Evolutionary conservation across 2,113 vertebrate species (phyloP).

Genomic region (Gnathonemus echidnorhynchus): DNA sequence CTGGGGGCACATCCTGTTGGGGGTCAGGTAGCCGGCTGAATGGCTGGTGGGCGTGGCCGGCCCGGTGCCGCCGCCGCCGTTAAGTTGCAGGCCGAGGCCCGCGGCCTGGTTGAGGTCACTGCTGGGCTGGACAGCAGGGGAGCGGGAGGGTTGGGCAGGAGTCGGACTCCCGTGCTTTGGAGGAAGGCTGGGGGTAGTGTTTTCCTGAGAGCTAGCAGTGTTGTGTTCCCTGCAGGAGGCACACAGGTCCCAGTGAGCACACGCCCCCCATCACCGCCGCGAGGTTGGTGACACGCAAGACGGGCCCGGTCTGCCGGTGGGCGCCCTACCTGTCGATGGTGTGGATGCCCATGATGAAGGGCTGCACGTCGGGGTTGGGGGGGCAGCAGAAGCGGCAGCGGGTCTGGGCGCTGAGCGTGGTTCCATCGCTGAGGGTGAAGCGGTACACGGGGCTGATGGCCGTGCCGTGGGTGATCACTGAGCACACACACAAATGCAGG

Average conservation of each 20-base stretch:
- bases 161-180: slow-evolving; percentile 67
- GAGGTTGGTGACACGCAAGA: background rate
- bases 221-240: slow-evolving; percentile 74
- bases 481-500: background rate
- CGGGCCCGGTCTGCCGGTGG: background rate
- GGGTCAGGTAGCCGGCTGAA: slow-evolving; percentile 51
- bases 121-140: slow-evolving; percentile 59
- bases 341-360: slow-evolving; percentile 96
- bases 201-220: slow-evolving; percentile 90
- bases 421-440: slow-evolving; percentile 88
- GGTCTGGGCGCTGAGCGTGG: slow-evolving; percentile 86
- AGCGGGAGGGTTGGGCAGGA: slow-evolving; percentile 63
- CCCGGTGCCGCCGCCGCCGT: slow-evolving; percentile 59
- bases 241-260: background rate
- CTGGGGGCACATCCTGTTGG: slow-evolving; percentile 51
- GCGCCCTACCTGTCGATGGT: slow-evolving; percentile 82
- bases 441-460: slow-evolving; percentile 92
- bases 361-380: slow-evolving; percentile 82
- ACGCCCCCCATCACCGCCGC: background rate
- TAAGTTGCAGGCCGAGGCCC: slow-evolving; percentile 63
- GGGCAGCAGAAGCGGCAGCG: slow-evolving; percentile 95
- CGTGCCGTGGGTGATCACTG: slow-evolving; percentile 91
- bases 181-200: slow-evolving; percentile 76
- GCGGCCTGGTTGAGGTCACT: slow-evolving; percentile 60
- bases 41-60: slow-evolving; percentile 38